Conservation (phyloP, 2,888 invertebrate genomes). For the Muschampia plurimacula region DNA sequence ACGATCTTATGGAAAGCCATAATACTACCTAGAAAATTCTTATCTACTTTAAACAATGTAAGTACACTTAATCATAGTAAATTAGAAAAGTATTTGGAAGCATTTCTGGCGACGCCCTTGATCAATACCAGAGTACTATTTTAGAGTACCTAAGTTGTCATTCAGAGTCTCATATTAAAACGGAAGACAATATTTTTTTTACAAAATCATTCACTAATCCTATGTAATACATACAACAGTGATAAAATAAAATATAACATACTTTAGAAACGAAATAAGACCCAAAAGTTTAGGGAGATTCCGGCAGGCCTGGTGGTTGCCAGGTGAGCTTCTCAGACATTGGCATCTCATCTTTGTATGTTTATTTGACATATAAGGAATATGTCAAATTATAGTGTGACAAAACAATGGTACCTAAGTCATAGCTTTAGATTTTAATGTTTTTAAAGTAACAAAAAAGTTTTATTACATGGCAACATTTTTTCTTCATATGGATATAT, state of each 20-base stretch:
- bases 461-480: not conserved
- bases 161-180: constrained; percentile 58
- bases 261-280: constrained; percentile 34
- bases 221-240: constrained; percentile 49
- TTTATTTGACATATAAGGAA: not conserved
- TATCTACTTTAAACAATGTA: no score
- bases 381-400: no score
- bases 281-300: constrained; percentile 46
- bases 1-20: no score
- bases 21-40: no score
- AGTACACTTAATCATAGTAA: no score
- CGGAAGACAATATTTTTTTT: constrained; percentile 71
- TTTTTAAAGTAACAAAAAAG: no score
- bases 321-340: constrained; percentile 4
- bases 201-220: constrained; percentile 48
- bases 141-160: constrained; percentile 53
- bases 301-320: constrained; percentile 37
- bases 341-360: not conserved
- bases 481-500: no score
- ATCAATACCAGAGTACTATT: not conserved
- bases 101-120: not conserved
- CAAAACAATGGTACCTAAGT: no score
- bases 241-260: constrained; percentile 61
- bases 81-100: not conserved
- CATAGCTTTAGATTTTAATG: no score